phyloP scores from a whole-genome alignment of 2,888 invertebrate genomes.

The Tuta absoluta region DNA sequence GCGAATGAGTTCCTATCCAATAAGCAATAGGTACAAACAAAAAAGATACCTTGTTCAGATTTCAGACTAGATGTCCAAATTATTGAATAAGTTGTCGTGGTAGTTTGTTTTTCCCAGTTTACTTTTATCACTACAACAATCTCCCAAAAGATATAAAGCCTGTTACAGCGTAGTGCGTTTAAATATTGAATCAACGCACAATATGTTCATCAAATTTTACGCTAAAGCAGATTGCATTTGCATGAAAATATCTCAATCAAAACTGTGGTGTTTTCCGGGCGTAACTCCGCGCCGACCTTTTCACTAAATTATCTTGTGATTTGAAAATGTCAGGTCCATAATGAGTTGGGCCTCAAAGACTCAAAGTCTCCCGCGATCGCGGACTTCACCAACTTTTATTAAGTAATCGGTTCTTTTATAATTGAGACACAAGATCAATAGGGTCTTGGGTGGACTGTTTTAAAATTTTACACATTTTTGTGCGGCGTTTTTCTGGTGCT shows the following conservation, averaged over 20 bases:
- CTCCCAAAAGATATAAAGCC: no score
- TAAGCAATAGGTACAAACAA: no score
- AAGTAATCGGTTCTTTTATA: constrained; percentile 12
- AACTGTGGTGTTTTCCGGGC: neutral
- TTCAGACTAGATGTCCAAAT: no score
- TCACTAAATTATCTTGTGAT: constrained; percentile 17
- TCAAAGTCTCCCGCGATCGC: constrained; percentile 8
- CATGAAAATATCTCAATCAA: neutral
- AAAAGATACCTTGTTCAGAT: no score
- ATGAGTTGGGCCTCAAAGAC: constrained; percentile 17
- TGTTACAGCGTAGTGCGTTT: no score
- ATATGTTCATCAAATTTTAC: no score
- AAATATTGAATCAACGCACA: no score
- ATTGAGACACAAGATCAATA: neutral
- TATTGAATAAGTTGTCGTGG: no score
- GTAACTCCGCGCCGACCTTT: neutral
- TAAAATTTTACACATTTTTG: neutral
- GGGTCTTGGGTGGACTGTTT: neutral
- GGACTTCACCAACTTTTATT: constrained; percentile 7
- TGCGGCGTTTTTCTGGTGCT: neutral
- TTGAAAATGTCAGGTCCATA: constrained; percentile 18
- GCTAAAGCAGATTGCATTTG: no score
- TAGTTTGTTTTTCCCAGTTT: no score
- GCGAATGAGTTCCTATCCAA: no score
- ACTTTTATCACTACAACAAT: no score